Percentiles rank a stretch among this genome's conserved stretches.
phyloP scores from a whole-genome alignment of 2,113 vertebrate species.

The Lipotes vexillifer region DNA sequence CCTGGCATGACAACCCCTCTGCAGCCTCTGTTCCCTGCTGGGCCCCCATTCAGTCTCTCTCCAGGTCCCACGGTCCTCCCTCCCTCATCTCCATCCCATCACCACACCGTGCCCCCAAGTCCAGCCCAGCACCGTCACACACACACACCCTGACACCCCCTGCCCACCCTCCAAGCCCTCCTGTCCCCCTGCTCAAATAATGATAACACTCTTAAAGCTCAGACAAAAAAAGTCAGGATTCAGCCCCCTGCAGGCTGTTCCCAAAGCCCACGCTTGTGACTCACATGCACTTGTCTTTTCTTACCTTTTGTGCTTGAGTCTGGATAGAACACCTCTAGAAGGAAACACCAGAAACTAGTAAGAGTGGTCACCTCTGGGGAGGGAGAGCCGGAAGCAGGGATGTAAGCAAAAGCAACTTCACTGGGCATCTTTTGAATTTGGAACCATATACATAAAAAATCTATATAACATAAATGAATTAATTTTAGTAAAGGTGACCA shows the following conservation, averaged over 20 bases:
- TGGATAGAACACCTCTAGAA: neutral
- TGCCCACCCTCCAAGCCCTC: too few relatives aligned
- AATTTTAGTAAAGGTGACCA: neutral
- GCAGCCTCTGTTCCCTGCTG: neutral
- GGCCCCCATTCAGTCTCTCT: neutral
- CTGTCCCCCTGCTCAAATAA: neutral
- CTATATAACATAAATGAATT: neutral
- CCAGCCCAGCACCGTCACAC: neutral
- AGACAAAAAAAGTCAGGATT: neutral
- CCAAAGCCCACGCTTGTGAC: neutral
- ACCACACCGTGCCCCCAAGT: neutral
- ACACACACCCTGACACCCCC: neutral
- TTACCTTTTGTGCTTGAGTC: neutral
- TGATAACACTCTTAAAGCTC: neutral
- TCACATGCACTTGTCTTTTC: neutral
- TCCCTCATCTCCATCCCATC: neutral
- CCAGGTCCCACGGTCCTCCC: neutral
- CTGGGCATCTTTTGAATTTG: neutral
- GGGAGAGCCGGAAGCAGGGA: neutral
- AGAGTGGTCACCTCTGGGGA: neutral
- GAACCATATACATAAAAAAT: neutral
- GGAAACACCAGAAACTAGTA: neutral
- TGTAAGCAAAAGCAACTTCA: neutral
- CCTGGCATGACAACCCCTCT: accelerated
- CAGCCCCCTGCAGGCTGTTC: neutral